Conservation (phyloP, 2,888 invertebrate species). For the Steromphala cineraria region DNA sequence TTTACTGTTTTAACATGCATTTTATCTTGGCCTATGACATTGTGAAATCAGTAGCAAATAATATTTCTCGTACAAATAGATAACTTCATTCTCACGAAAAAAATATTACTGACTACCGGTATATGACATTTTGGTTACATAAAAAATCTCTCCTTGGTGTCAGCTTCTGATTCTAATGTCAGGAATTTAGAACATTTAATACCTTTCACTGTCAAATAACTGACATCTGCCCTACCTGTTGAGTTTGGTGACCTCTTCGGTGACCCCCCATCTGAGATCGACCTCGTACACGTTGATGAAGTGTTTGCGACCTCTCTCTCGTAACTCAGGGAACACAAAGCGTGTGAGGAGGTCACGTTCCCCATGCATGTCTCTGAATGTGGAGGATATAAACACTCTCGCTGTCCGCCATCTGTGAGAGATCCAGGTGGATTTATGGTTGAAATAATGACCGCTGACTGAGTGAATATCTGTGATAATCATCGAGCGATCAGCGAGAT, state of each 20-base stretch:
- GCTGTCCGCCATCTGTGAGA: constrained; percentile 74
- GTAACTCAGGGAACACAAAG: constrained; percentile 76
- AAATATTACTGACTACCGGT: too few relatives aligned
- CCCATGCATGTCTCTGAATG: constrained; percentile 77
- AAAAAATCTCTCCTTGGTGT: too few relatives aligned
- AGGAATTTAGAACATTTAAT: too few relatives aligned
- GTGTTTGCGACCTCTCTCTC: constrained; percentile 69
- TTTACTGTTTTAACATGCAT: background rate
- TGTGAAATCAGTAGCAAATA: too few relatives aligned
- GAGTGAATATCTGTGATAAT: too few relatives aligned
- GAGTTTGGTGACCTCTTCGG: constrained; percentile 71
- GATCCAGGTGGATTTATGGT: background rate
- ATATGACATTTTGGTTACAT: too few relatives aligned
- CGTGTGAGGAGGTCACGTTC: constrained; percentile 76
- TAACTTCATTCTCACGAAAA: too few relatives aligned
- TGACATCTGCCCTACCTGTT: constrained; percentile 60
- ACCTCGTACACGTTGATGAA: constrained; percentile 74
- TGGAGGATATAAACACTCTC: constrained; percentile 77
- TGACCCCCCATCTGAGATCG: constrained; percentile 77
- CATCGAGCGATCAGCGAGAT: too few relatives aligned
- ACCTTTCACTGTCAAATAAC: too few relatives aligned
- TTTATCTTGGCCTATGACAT: background rate
- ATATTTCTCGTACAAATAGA: too few relatives aligned
- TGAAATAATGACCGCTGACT: too few relatives aligned
- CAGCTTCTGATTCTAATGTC: too few relatives aligned